phyloP scores from a whole-genome alignment of 2,888 invertebrate genomes.

The Eilema caniola region DNA sequence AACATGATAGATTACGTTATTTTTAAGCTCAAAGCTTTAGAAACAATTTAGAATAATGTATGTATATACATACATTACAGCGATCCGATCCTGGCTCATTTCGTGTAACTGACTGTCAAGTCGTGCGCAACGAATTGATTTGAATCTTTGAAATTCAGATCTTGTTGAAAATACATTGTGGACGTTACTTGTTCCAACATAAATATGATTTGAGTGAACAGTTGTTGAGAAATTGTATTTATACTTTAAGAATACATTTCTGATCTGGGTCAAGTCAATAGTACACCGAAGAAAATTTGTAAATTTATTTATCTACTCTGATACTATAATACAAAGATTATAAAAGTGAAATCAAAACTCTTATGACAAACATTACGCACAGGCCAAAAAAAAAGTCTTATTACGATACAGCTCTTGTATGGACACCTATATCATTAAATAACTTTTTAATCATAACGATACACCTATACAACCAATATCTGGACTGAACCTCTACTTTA shows the following conservation, averaged over 20 bases:
- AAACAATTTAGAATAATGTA: constrained; percentile 2
- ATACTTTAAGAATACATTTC: not conserved
- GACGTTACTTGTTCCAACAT: not conserved
- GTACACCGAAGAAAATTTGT: not conserved
- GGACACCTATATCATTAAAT: no score
- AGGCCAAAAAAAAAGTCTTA: no score
- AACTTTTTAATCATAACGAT: no score
- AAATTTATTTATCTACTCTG: no score
- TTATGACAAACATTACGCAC: no score
- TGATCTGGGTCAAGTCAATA: not conserved
- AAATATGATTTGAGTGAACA: constrained; percentile 7
- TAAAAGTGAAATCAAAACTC: no score
- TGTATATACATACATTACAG: not conserved
- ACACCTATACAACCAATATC: no score
- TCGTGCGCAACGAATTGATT: constrained; percentile 14
- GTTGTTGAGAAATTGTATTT: not conserved
- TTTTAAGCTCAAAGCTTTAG: not conserved
- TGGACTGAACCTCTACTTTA: no score
- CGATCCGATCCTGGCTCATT: not conserved
- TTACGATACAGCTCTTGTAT: no score
- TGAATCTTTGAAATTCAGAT: constrained; percentile 25
- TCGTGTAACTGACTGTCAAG: not conserved
- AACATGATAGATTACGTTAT: not conserved
- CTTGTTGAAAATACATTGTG: constrained; percentile 11
- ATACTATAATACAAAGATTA: no score